Evolutionary conservation across 1,140 invertebrate genomes (phyloP).

Genomic region (Trachymyrmex cornetzi): DNA sequence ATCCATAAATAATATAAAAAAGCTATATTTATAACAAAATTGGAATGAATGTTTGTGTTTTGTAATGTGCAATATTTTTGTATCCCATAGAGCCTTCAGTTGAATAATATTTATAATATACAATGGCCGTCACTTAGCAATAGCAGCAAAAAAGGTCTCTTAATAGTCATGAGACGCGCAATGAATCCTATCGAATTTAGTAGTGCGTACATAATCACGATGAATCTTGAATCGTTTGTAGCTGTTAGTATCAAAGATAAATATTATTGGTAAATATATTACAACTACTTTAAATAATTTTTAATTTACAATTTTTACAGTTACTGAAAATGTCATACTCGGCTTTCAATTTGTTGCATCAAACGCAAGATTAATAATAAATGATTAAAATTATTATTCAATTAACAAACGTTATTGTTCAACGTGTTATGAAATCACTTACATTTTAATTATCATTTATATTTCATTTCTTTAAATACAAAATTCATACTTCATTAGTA

Average conservation of each 20-base stretch:
- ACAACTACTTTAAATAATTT: background rate
- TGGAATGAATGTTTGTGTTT: background rate
- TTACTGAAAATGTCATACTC: conserved; percentile 71
- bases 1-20: background rate
- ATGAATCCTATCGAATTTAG: conserved; percentile 64
- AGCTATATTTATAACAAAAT: background rate
- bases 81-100: conserved; percentile 61
- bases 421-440: background rate
- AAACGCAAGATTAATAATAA: background rate
- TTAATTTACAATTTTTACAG: conserved; percentile 38
- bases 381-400: background rate
- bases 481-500: conserved; percentile 1
- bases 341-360: conserved; percentile 62
- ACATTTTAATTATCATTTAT: background rate
- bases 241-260: conserved; percentile 58
- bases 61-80: background rate
- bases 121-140: conserved; percentile 65
- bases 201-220: conserved; percentile 50
- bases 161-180: conserved; percentile 69
- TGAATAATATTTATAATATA: conserved; percentile 62
- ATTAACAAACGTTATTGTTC: background rate
- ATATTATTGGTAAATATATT: background rate
- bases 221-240: conserved; percentile 73
- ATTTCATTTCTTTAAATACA: background rate
- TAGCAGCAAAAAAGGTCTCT: conserved; percentile 53